Percentiles rank a stretch among this genome's conserved stretches.
phyloP scores from a whole-genome alignment of 1,140 invertebrate species.

The Ips nitidus region DNA sequence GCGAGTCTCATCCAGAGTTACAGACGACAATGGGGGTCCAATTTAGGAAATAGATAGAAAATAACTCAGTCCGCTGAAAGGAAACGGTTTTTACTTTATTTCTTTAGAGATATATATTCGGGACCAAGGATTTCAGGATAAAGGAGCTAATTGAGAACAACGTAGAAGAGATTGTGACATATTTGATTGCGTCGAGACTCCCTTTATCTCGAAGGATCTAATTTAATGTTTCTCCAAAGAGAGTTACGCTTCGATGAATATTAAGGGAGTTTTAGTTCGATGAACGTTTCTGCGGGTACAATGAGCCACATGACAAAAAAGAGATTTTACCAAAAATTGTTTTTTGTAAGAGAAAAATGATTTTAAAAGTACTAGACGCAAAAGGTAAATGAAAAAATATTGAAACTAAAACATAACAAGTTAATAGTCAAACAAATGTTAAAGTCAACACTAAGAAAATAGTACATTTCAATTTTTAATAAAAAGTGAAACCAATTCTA shows the following conservation, averaged over 20 bases:
- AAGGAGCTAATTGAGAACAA: slow-evolving; percentile 6
- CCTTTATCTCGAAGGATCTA: slow-evolving; percentile 10
- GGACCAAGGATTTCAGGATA: slow-evolving; percentile 3
- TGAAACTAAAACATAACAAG: too few relatives aligned
- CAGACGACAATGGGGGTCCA: slow-evolving; percentile 27
- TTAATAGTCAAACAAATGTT: too few relatives aligned
- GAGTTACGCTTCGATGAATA: slow-evolving; percentile 7
- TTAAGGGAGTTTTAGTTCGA: background rate
- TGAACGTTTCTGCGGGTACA: too few relatives aligned
- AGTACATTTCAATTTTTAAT: too few relatives aligned
- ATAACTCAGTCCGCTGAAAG: slow-evolving; percentile 24
- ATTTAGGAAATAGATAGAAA: slow-evolving; percentile 32
- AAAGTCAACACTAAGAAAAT: too few relatives aligned
- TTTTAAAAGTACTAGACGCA: too few relatives aligned
- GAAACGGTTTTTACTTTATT: slow-evolving; percentile 10
- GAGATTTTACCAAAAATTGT: too few relatives aligned
- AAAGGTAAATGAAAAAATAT: too few relatives aligned
- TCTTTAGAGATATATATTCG: slow-evolving; percentile 1
- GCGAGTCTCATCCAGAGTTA: slow-evolving; percentile 30
- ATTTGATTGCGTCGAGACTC: slow-evolving; percentile 10
- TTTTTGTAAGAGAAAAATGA: too few relatives aligned
- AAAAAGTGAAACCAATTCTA: too few relatives aligned
- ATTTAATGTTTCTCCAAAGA: slow-evolving; percentile 9
- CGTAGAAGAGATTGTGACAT: slow-evolving; percentile 13
- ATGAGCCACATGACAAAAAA: too few relatives aligned